Evolutionary conservation across 2,888 invertebrate genomes (phyloP).

Genomic region (Xestia ashworthii): DNA sequence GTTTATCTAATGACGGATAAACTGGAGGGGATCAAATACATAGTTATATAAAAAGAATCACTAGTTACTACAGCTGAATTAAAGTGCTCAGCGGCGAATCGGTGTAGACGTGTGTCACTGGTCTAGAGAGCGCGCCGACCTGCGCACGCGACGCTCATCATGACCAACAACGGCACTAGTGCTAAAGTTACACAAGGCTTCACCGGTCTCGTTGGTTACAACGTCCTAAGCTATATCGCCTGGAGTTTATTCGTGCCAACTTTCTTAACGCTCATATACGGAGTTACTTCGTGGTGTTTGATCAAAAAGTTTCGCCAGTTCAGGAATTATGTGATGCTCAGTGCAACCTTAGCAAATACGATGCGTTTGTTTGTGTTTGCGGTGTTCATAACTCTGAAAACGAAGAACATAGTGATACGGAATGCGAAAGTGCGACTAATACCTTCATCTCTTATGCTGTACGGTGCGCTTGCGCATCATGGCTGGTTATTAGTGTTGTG

Average conservation of each 20-base stretch:
- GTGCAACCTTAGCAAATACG: background rate
- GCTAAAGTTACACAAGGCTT: background rate
- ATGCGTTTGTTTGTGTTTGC: constrained; percentile 17
- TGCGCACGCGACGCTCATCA: constrained; percentile 9
- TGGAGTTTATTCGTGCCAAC: constrained; percentile 25
- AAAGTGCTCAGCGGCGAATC: background rate
- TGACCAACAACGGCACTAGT: constrained; percentile 9
- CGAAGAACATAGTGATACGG: background rate
- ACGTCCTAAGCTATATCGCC: constrained; percentile 6
- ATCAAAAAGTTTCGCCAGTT: constrained; percentile 38
- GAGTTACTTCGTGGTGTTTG: constrained; percentile 27
- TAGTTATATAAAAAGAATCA: background rate
- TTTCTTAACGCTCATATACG: constrained; percentile 22
- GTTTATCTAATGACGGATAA: too few species aligned
- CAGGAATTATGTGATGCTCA: constrained; percentile 41
- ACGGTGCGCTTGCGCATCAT: constrained; percentile 6
- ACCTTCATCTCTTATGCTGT: constrained; percentile 8
- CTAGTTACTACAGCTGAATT: background rate
- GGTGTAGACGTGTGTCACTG: background rate
- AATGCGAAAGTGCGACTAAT: constrained; percentile 18
- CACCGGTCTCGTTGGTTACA: constrained; percentile 9
- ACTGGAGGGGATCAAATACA: background rate
- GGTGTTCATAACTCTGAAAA: constrained; percentile 1
- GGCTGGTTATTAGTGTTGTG: constrained; percentile 36
- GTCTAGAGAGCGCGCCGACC: background rate